Base-by-base conservation (phyloP, 2,888 invertebrate genomes). In the Limnephilus auricula region DNA sequence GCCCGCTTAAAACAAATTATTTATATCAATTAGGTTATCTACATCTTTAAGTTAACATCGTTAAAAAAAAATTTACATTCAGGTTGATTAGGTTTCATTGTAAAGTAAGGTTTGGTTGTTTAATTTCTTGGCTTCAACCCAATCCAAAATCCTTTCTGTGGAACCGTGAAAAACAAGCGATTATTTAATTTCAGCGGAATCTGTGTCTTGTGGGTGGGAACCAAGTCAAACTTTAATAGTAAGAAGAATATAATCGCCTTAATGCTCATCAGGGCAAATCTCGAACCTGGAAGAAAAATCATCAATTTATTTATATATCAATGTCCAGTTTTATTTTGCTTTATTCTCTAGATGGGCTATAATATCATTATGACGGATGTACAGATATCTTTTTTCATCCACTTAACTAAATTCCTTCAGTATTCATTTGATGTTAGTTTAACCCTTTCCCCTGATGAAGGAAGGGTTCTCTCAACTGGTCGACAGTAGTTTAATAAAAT, bases 181-280 rank as follows among this genome's bases (percentile, higher is more conserved):
- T 79, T 91, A 15, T 65, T 89, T 9, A 93, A 50, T 79, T 90
- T 79, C 0, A 92, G 45, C 30, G 93, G 93, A 40, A 91, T 90
- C 45, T 92, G 50, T 2, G 92, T 92, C 85, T 92, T 92, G 18
- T 37, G 25, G n/a, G 90, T 91, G 9, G 88, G 40, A 25, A 84
- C 65, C 10, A 93, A 34, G 37, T 92, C 92, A 90, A 93, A 93
- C n/a, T 92, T 92, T 37, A 82, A 34, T 79, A 93, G 32, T 89
- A 93, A 82, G 87, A 92, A 89, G 84, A 92, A 93, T n/a, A 92
- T 85, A 10, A 92, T 83, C 2, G 90, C 50, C 50, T 93, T 93
- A 10, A 86, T 89, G 88, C 84, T 92, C 91, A 93, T 92, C 82
- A 93, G 79, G 34, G 93, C 93, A 85, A 91, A 92, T 15, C 93